phyloP scores from a whole-genome alignment of 2,797 vertebrate genomes.

The Rhinichthys osculus region DNA sequence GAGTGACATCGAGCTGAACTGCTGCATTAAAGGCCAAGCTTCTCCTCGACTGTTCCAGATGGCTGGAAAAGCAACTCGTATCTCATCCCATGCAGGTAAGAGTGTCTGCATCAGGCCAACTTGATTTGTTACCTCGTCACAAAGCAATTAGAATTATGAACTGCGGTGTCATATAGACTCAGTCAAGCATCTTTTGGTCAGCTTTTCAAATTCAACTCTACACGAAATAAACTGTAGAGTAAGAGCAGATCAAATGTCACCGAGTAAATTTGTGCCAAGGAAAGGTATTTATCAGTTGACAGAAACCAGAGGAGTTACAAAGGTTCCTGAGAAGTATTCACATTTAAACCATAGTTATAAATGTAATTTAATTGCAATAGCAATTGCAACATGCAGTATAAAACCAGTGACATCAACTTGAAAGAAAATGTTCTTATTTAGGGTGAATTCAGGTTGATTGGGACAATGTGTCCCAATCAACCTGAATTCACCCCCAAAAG shows the following conservation, averaged over 20 bases:
- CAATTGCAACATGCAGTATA: not conserved
- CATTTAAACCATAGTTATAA: not conserved
- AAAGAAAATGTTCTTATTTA: not conserved
- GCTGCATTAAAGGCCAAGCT: constrained; percentile 31
- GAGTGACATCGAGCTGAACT: constrained; percentile 7
- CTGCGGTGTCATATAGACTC: constrained; percentile 23
- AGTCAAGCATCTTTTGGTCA: constrained; percentile 44
- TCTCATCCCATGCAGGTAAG: constrained; percentile 39
- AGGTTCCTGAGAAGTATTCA: not conserved
- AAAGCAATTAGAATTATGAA: constrained; percentile 53
- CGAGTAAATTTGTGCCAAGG: not conserved
- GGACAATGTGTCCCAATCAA: no score
- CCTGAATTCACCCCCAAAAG: no score
- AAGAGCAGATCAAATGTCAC: constrained; percentile 38
- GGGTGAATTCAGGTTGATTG: not conserved
- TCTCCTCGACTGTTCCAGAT: constrained; percentile 46
- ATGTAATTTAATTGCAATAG: not conserved
- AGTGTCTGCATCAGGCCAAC: constrained; percentile 13
- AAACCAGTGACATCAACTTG: not conserved
- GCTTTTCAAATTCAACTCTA: constrained; percentile 22
- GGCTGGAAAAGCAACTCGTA: constrained; percentile 37
- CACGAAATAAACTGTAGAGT: constrained; percentile 23
- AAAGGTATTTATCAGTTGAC: constrained; percentile 4
- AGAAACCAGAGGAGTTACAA: not conserved
- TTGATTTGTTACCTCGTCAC: constrained; percentile 44